Evolutionary conservation across 2,888 invertebrate species (phyloP).

Genomic region (Euzetes globulus): DNA sequence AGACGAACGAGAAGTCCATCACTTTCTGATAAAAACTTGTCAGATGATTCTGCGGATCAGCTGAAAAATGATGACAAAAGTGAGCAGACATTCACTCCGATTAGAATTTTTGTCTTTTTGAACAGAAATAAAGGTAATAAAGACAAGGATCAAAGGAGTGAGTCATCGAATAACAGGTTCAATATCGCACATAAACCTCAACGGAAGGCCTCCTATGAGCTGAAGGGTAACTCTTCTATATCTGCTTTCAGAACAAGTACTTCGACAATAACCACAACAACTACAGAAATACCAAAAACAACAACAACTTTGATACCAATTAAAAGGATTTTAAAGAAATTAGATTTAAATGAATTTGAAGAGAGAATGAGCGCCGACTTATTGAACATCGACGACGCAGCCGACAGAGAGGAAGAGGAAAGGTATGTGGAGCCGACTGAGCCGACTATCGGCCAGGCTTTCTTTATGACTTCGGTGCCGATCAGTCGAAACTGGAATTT

Average conservation of each 20-base stretch:
- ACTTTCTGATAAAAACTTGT: background rate
- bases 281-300: background rate
- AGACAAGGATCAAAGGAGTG: background rate
- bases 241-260: background rate
- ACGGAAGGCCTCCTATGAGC: background rate
- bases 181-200: background rate
- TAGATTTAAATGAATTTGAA: conserved; percentile 10
- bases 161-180: background rate
- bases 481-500: conserved; percentile 7
- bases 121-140: background rate
- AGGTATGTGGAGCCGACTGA: background rate
- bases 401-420: background rate
- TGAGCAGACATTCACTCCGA: background rate
- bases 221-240: background rate
- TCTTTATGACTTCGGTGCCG: background rate
- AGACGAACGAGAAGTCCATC: background rate
- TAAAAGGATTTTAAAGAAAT: background rate
- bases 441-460: background rate
- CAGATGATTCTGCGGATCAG: background rate
- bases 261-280: background rate
- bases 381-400: no score
- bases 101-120: conserved; percentile 9
- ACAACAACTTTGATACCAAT: background rate
- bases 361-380: background rate
- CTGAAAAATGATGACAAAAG: background rate